phyloP scores from a whole-genome alignment of 2,888 invertebrate genomes.

The Cephus pygmeus region DNA sequence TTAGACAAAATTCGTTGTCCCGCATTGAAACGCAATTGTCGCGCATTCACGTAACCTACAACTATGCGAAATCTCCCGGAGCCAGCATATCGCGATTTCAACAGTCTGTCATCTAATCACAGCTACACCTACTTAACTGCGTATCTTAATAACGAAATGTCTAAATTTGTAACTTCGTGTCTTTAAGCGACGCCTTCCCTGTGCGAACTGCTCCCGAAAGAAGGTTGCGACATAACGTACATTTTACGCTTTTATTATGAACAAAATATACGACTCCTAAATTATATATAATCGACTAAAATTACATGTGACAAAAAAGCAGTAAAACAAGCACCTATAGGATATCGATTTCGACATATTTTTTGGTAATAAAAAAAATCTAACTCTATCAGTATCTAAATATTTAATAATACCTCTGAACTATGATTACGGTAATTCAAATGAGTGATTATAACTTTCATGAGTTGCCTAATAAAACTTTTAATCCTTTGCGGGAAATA shows the following conservation, averaged over 20 bases:
- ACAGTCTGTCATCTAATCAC: conserved; percentile 35
- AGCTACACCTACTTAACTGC: conserved; percentile 42
- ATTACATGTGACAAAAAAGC: neutral
- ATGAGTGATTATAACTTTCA: no score
- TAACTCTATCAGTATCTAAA: neutral
- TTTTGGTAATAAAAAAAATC: neutral
- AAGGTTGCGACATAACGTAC: neutral
- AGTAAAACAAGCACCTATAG: no score
- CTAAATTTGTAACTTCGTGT: conserved; percentile 14
- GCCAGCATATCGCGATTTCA: conserved; percentile 24
- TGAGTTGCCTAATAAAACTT: no score
- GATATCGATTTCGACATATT: no score
- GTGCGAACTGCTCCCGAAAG: neutral
- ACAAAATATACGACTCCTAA: neutral
- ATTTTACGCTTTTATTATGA: neutral
- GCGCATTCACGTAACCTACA: neutral
- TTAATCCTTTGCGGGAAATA: no score
- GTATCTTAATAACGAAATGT: conserved; percentile 15
- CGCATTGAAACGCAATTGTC: conserved; percentile 13
- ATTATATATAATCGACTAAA: neutral
- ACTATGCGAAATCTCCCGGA: conserved; percentile 3
- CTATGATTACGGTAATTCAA: no score
- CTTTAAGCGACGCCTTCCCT: conserved; percentile 13
- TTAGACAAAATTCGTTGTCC: conserved; percentile 28
- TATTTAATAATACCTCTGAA: neutral